These are phyloP conservation scores for Albula goreensis DNA, from an alignment of 2,113 vertebrate genomes.

Conservation along the genomic window DNA sequence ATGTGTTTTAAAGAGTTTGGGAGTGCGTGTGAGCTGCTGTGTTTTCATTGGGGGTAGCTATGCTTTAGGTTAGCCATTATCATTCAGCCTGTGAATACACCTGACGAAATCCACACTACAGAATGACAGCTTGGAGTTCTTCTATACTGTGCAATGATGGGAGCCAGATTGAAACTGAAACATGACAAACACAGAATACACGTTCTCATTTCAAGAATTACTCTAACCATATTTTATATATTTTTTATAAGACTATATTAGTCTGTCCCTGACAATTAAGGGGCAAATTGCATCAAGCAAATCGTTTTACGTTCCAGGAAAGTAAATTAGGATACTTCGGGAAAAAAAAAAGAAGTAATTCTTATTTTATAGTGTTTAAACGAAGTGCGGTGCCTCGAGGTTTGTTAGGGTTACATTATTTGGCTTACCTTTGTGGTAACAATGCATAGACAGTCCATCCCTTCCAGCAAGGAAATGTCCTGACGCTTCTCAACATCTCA, in stretches of 20 bases:
- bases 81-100: not conserved
- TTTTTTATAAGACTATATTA: too few relatives aligned
- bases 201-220: too few relatives aligned
- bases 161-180: too few relatives aligned
- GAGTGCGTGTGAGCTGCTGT: not conserved
- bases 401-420: conserved; percentile 39
- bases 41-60: not conserved
- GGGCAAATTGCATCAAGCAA: not conserved
- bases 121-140: not conserved
- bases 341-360: not conserved
- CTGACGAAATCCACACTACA: not conserved
- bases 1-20: not conserved
- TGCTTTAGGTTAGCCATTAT: not conserved
- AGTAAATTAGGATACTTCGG: not conserved
- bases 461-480: conserved; percentile 64
- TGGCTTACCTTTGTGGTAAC: conserved; percentile 90
- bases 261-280: too few relatives aligned
- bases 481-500: conserved; percentile 68
- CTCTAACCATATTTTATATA: too few relatives aligned
- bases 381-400: not conserved
- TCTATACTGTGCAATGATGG: too few relatives aligned
- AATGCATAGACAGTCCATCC: conserved; percentile 92
- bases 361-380: not conserved
- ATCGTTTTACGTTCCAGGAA: not conserved
- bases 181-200: too few relatives aligned